Evolutionary conservation across 30 jellyfish, hydroid and myxozoan species (phyloP).

Genomic region (Aurelia coerulea): DNA sequence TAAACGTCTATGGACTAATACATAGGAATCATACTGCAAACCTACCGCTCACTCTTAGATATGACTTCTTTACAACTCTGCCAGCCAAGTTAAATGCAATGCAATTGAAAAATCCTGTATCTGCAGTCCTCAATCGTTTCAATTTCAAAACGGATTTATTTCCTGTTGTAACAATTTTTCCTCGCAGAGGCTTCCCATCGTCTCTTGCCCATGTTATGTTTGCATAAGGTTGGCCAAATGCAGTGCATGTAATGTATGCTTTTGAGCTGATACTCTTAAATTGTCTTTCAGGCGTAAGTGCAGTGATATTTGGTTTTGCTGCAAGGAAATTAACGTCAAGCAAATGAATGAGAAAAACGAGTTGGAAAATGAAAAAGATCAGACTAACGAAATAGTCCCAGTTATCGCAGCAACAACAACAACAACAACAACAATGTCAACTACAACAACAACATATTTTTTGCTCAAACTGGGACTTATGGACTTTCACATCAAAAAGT

Average conservation of each 20-base stretch:
- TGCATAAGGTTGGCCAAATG: constrained; percentile 29
- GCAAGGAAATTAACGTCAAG: background rate
- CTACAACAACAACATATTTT: no score
- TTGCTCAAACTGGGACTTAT: no score
- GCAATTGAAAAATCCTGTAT: constrained; percentile 46
- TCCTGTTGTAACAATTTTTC: background rate
- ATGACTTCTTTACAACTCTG: constrained; percentile 19
- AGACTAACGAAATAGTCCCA: no score
- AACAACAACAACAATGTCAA: no score
- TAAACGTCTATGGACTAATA: no score
- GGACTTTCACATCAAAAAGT: no score
- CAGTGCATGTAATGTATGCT: constrained; percentile 27
- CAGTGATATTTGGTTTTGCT: constrained; percentile 50
- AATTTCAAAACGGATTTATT: constrained; percentile 32
- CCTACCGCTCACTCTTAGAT: constrained; percentile 53
- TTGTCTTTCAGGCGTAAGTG: constrained; percentile 39
- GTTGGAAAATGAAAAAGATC: no score
- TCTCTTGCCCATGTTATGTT: constrained; percentile 64
- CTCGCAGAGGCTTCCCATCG: constrained; percentile 20
- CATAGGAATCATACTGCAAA: no score
- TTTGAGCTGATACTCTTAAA: constrained; percentile 1
- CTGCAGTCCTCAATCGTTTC: constrained; percentile 15
- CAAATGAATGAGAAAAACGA: background rate
- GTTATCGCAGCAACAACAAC: no score
- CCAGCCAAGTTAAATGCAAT: constrained; percentile 67